Evolutionary conservation across 2,888 invertebrate genomes (phyloP).

Genomic region (Drosophila trichaetosa): DNA sequence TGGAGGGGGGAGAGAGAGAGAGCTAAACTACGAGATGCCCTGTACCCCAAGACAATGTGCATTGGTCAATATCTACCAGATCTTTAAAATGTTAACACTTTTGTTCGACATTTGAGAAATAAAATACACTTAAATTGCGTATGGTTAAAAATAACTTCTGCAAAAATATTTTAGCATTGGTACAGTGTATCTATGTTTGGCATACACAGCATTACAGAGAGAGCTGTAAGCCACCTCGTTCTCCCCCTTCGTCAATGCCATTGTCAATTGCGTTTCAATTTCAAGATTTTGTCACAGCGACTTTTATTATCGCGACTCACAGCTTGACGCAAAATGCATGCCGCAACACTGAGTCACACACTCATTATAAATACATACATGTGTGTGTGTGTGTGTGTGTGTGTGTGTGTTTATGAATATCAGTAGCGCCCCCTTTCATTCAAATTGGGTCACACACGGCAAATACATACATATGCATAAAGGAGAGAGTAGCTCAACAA

Average conservation of each 20-base stretch:
- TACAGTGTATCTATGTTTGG: slow-evolving; percentile 28
- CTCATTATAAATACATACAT: neutral
- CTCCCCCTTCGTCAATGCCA: slow-evolving; percentile 30
- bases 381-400: neutral
- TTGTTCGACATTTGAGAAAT: neutral
- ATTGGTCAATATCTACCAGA: neutral
- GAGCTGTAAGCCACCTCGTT: neutral
- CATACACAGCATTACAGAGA: slow-evolving; percentile 3
- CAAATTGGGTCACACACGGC: slow-evolving; percentile 46
- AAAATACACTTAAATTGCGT: neutral
- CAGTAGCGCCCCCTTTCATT: slow-evolving; percentile 1
- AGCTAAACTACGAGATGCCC: neutral
- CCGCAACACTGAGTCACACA: slow-evolving; percentile 50
- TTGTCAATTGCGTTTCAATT: slow-evolving; percentile 56
- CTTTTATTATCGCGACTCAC: slow-evolving; percentile 17
- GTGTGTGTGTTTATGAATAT: slow-evolving; percentile 3
- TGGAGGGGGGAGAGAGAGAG: too few relatives aligned
- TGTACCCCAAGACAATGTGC: neutral
- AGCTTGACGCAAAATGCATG: slow-evolving; percentile 17
- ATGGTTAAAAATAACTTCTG: neutral
- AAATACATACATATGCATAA: slow-evolving; percentile 14
- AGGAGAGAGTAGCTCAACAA: slow-evolving; percentile 11
- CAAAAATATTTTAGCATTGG: neutral
- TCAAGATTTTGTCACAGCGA: slow-evolving; percentile 22
- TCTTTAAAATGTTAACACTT: neutral